A percentile compares a stretch with the other conserved stretches of the same genome.
These are phyloP conservation scores for Drosophila nr. fundita DNA, from an alignment of 2,888 invertebrate species.

Conservation along the genomic window DNA sequence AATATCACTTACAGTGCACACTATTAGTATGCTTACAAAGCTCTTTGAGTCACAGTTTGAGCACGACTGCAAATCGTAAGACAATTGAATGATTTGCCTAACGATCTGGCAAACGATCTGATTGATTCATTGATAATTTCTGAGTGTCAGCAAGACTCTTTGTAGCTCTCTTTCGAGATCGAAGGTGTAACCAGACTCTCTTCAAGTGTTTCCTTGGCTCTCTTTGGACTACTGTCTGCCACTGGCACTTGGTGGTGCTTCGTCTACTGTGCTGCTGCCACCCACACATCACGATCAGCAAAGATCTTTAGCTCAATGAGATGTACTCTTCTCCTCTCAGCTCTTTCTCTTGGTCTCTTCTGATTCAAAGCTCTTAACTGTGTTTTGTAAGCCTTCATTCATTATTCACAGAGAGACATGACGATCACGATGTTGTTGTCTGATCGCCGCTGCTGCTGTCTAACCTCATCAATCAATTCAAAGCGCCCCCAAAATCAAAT, in stretches of 20 bases:
- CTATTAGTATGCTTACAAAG: neutral
- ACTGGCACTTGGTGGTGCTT: neutral
- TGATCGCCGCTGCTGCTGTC: conserved; percentile 58
- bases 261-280: conserved; percentile 7
- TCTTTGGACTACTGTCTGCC: conserved; percentile 26
- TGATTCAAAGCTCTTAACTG: conserved; percentile 38
- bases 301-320: conserved; percentile 11
- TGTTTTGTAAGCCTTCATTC: conserved; percentile 45
- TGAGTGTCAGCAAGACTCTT: conserved; percentile 1
- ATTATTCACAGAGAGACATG: conserved; percentile 32
- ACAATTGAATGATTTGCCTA: neutral
- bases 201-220: conserved; percentile 7
- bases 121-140: neutral
- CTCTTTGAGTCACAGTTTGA: neutral
- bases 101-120: neutral
- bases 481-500: conserved; percentile 72
- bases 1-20: neutral
- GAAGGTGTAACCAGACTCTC: neutral
- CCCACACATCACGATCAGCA: conserved; percentile 30
- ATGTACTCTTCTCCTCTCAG: conserved; percentile 2
- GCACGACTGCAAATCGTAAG: neutral
- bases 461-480: conserved; percentile 70
- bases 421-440: conserved; percentile 41
- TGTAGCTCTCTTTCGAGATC: neutral
- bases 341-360: conserved; percentile 2